These are phyloP conservation scores for Xyliphius kryptos DNA, from an alignment of 2,113 vertebrate species.

Conservation along the genomic window DNA sequence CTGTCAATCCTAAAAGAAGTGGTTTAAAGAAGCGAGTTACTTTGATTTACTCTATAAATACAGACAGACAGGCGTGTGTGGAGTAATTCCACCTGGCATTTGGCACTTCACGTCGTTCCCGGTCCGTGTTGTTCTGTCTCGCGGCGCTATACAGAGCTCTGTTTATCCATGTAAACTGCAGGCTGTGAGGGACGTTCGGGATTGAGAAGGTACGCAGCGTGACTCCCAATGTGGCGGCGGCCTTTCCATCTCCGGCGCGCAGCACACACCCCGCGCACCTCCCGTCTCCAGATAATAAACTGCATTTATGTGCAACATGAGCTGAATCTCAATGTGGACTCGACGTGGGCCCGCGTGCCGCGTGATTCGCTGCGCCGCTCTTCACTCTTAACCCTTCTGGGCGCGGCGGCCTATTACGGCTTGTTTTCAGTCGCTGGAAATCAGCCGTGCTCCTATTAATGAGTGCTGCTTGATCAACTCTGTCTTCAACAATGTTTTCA, in stretches of 20 bases:
- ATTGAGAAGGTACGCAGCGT: not conserved
- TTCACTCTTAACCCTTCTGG: slow-evolving; percentile 8
- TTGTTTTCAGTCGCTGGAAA: too few species aligned
- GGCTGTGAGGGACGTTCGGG: slow-evolving; percentile 14
- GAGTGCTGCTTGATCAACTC: not conserved
- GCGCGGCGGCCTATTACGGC: not conserved
- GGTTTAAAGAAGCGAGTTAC: not conserved
- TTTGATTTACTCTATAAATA: slow-evolving; percentile 21
- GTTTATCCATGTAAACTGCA: slow-evolving; percentile 30
- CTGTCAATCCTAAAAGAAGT: not conserved
- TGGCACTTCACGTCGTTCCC: not conserved
- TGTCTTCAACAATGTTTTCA: not conserved
- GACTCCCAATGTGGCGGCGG: not conserved
- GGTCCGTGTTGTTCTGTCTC: not conserved
- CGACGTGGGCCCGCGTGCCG: not conserved
- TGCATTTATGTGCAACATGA: slow-evolving; percentile 13
- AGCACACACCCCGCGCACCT: not conserved
- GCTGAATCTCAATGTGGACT: slow-evolving; percentile 15
- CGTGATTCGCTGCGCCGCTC: not conserved
- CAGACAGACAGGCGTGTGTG: slow-evolving; percentile 5
- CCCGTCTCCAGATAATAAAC: slow-evolving; percentile 31
- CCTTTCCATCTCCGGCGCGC: not conserved
- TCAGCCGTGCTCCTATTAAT: not conserved
- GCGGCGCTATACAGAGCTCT: slow-evolving; percentile 3
- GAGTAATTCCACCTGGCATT: not conserved